Base-by-base conservation (phyloP, 2,888 invertebrate genomes). In the Laspeyria flexula region DNA sequence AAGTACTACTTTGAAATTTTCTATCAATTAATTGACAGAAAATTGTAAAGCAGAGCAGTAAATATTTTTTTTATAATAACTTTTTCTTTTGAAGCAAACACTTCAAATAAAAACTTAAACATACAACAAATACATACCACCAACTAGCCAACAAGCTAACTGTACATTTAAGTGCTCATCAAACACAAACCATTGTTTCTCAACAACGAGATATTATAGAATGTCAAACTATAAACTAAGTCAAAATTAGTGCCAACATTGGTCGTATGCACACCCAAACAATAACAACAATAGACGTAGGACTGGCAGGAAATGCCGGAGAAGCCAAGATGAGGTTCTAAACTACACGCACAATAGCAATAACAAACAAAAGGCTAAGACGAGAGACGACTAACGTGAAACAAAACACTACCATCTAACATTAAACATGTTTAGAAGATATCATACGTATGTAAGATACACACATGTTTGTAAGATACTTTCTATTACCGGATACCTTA, bases 231-330 rank as follows among this genome's bases (percentile, higher is more conserved):
- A 57, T 75, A 62, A 70, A 62, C 60, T 52, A 55, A 53, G 31
- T 57, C 45, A 37, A 43, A 61, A 40, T 56, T 44, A 46, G 49
- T 45, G 59, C 38, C 52, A 45, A 52, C 57, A 49, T 55, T 42
- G 55, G 55, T 51, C 50, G 45, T 54, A 54, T 31, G 34, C 43
- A 27, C 13, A 16, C 12, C 47, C 61, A 74, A 81, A 85, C 80
- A 85, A 86, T 80, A 86, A 81, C 79, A 85, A 86, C 81, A 86
- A 86, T 83, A 79, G 77, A 74, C 58, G 57, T 65, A 66, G 71
- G 65, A 58, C 70, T 65, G 71, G 68, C 87, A 88, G 90, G 90
- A 90, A 90, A 89, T 85, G 77, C 88, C 85, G 71, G 60, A 75
- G 75, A 80, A 82, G 72, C 76, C 79, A 67, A 85, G 84, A 85